phyloP scores from a whole-genome alignment of 1,140 invertebrate species.

The Pseudomyrmex dendroicus region DNA sequence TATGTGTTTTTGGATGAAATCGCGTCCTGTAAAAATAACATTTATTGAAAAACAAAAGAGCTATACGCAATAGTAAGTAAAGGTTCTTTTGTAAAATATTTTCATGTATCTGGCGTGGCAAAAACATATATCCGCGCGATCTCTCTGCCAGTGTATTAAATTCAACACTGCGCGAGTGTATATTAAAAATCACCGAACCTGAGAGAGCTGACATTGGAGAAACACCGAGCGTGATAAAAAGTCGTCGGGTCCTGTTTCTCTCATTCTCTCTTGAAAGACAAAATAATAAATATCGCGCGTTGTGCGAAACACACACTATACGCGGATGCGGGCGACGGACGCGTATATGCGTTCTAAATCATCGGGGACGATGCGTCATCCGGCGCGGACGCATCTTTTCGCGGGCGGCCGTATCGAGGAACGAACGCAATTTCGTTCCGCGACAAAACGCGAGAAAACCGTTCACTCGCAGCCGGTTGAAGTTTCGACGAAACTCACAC shows the following conservation, averaged over 20 bases:
- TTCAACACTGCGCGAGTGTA: conserved; percentile 31
- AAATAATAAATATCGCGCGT: conserved; percentile 71
- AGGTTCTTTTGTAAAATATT: too few relatives aligned
- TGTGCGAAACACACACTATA: conserved; percentile 36
- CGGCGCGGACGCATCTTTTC: conserved; percentile 29
- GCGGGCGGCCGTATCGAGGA: conserved; percentile 42
- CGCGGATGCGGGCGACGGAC: conserved; percentile 62
- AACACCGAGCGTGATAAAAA: conserved; percentile 69
- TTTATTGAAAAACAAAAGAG: too few relatives aligned
- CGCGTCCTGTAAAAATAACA: too few relatives aligned
- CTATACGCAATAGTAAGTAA: too few relatives aligned
- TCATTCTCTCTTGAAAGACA: conserved; percentile 64
- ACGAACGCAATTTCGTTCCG: conserved; percentile 62
- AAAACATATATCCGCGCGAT: neutral
- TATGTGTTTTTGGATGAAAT: neutral
- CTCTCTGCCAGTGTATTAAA: neutral
- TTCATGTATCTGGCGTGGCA: neutral
- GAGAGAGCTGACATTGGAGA: neutral
- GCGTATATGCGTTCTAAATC: conserved; percentile 60
- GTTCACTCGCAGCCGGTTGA: conserved; percentile 40
- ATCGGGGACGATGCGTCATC: conserved; percentile 72
- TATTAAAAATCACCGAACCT: conserved; percentile 50
- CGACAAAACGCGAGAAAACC: conserved; percentile 56
- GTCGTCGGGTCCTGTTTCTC: conserved; percentile 17
- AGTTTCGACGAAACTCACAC: conserved; percentile 41